Base-by-base conservation (phyloP, 2,113 vertebrate species). In the Paedocypris sp. region DNA sequence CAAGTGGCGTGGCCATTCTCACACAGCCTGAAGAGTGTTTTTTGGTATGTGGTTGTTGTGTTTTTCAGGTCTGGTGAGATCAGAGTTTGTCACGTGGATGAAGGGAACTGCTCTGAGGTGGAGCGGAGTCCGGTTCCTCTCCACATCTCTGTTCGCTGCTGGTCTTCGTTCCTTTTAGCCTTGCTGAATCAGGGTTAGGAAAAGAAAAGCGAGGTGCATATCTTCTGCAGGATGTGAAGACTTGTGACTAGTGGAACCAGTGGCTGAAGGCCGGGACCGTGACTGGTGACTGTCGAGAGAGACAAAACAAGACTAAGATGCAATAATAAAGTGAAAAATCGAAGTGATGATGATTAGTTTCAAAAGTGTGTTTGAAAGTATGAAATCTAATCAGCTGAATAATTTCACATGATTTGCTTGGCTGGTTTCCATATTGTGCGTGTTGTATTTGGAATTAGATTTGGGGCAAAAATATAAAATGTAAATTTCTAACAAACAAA, bases 251-350 rank as follows among this genome's bases (percentile, higher is more conserved):
- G 72, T 63, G 81, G 53, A 39, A 67, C 22, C 8, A 39, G 66
- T 20, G 80, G 70, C 13, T 62, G 60, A 11, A 70, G 62, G 29
- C 53, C 53, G 33, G 67, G 57, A 67, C 83, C 74, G 3, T 75
- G 79, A 66, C 79, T 85, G 67, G 75, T 72, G 31, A 77, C 86
- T 87, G 78, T 9, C 4, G 28, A 64, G 52, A 32, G 8, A 47
- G n/a, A 48, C 6, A 12, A 49, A 28, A 1, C n/a, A 19, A 50
- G 10, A 49, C 2, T 23, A 13, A 19, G 11, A 32, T 62, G 5
- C 1, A 29, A n/a, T n/a, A n/a, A n/a, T n/a, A n/a, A n/a, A n/a
- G n/a, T n/a, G n/a, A n/a, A n/a, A n/a, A n/a, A n/a, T n/a, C n/a
- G n/a, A n/a, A n/a, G n/a, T n/a, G n/a, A n/a, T n/a, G n/a, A n/a